Base-by-base conservation (phyloP, 2,113 vertebrate genomes). In the Mionectes macconnelli region DNA sequence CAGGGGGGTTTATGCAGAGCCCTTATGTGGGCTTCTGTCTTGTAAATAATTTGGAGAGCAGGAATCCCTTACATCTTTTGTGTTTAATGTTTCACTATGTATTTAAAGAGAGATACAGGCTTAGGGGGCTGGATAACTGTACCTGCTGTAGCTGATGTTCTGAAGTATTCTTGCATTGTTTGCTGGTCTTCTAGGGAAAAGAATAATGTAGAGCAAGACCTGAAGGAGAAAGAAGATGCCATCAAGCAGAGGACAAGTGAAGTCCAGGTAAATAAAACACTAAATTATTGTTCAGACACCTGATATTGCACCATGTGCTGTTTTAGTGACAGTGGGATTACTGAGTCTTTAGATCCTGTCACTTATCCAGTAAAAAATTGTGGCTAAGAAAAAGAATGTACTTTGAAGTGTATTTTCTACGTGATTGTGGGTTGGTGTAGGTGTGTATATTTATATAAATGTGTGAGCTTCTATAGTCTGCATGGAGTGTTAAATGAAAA, bases 181-280 rank as follows among this genome's bases (percentile, higher is more conserved):
- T 99, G 99, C 98, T 99, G 99, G 99, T 98, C 98, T 97, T 99
- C 98, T 97, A 99, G 99, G 98, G 99, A 99, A 98, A 99, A 99
- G 98, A 99, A 96, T 96, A 97, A 98, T 84, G 99, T 99, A 97
- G 99, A 99, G 87, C 99, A 99, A 96, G 99, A 99, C 90, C 99
- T 99, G 96, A 99, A 99, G 94, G 99, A 99, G 96, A 99, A 99
- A 84, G 99, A 99, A 97, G 99, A 99, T 91, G 97, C 98, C 87
- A 98, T 99, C 97, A 98, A 98, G 91, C 98, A 99, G 97, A 98
- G 98, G 94, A 99, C 97, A 91, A 98, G 74, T 11, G 99, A 99
- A 97, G 98, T 99, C 37, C 99, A 99, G 99, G 99, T 99, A 98
- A 97, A 97, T 83, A 86, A 88, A 68, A 66, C 80, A 22, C 39